A percentile compares a stretch with the other conserved stretches of the same genome.
Evolutionary conservation across 2,113 vertebrate genomes (phyloP).

Genomic region (Hipposideros armiger): DNA sequence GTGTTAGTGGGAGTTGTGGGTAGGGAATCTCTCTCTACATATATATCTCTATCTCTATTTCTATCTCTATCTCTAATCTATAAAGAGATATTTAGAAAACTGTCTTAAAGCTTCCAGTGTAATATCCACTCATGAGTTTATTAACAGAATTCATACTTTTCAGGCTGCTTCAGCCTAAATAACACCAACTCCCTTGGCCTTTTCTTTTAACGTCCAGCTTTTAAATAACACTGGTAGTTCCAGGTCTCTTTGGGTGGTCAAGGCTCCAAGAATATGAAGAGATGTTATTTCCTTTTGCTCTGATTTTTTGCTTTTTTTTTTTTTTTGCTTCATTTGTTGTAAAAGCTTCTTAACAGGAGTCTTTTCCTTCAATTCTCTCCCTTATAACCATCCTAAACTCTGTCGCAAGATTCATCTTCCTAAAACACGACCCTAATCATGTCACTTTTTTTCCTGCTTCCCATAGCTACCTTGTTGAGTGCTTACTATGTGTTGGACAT

Average conservation of each 20-base stretch:
- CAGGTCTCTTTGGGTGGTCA: not conserved
- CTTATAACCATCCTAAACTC: not conserved
- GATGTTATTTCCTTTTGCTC: constrained; percentile 5
- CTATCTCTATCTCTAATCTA: not conserved
- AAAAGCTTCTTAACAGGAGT: not conserved
- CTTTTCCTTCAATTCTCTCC: not conserved
- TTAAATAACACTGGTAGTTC: not conserved
- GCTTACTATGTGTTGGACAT: not conserved
- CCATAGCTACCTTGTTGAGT: not conserved
- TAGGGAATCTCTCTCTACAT: not conserved
- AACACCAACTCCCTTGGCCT: not conserved
- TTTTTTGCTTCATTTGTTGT: constrained; percentile 39
- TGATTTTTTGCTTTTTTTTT: not conserved
- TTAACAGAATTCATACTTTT: constrained; percentile 25
- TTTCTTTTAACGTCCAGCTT: constrained; percentile 47
- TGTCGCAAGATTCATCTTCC: not conserved
- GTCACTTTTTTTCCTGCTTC: not conserved
- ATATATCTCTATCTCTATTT: not conserved
- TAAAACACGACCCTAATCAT: not conserved
- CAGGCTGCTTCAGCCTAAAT: not conserved
- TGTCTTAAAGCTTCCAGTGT: not conserved
- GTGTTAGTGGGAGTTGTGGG: not conserved
- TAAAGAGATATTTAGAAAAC: not conserved
- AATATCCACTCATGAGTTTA: not conserved
- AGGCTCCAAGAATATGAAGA: not conserved